These are phyloP conservation scores for Hylia prasina DNA, from an alignment of 2,113 vertebrate genomes.

Conservation along the genomic window DNA sequence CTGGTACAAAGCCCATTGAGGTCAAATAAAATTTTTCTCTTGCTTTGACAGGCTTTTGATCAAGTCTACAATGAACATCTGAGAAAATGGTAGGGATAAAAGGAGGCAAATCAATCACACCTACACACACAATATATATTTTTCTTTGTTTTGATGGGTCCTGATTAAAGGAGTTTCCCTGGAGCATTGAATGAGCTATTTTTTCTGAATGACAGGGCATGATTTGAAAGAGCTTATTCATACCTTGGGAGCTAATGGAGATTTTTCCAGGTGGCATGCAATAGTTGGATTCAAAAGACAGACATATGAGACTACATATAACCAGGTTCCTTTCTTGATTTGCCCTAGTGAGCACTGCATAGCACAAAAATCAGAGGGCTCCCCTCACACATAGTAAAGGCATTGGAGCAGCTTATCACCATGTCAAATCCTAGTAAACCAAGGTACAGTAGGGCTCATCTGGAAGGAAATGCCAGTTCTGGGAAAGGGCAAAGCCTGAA, in stretches of 20 bases:
- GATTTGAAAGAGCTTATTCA: background rate
- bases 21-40: constrained; percentile 13
- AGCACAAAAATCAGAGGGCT: background rate
- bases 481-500: background rate
- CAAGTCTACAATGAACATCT: background rate
- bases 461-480: background rate
- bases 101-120: background rate
- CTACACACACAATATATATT: background rate
- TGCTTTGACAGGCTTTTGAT: constrained; percentile 5
- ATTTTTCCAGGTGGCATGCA: background rate
- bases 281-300: background rate
- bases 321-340: background rate
- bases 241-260: background rate
- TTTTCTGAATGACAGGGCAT: background rate
- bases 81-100: background rate
- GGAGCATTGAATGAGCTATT: background rate
- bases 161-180: background rate
- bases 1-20: background rate
- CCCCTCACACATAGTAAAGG: background rate
- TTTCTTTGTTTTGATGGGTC: background rate
- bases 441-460: background rate
- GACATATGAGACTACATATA: background rate
- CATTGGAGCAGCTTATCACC: background rate
- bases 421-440: background rate
- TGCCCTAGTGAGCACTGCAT: background rate